phyloP scores from a whole-genome alignment of 2,113 vertebrate genomes.

The Dromiciops gliroides region DNA sequence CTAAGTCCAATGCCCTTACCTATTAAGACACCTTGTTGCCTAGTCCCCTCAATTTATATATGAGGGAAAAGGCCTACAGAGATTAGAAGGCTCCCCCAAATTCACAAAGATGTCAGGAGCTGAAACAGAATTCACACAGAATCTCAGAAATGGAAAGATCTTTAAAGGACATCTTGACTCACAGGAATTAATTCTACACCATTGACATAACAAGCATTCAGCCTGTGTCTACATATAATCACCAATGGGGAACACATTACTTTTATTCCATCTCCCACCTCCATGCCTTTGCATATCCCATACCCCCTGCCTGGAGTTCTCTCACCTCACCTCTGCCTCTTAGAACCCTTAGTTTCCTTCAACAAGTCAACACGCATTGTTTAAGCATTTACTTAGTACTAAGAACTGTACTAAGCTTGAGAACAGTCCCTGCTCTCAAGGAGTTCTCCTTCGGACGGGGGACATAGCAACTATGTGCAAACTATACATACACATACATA shows the following conservation, averaged over 20 bases:
- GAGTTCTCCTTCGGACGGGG: background rate
- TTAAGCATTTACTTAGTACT: background rate
- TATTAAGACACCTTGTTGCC: background rate
- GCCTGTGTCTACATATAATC: background rate
- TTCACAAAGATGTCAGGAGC: background rate
- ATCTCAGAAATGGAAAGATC: background rate
- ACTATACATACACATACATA: background rate
- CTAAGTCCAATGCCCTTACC: background rate
- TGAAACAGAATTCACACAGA: background rate
- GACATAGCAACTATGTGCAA: background rate
- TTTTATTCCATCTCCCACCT: background rate
- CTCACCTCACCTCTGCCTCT: background rate
- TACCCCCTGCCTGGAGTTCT: background rate
- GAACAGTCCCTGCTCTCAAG: background rate
- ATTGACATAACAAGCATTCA: background rate
- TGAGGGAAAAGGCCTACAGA: background rate
- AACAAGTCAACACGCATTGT: too few species aligned
- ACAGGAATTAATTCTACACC: background rate
- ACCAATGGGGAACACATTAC: background rate
- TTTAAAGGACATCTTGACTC: background rate
- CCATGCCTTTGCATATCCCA: background rate
- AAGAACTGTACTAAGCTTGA: background rate
- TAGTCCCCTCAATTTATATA: background rate
- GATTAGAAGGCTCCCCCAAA: background rate
- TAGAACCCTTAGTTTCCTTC: background rate